Base-by-base conservation (phyloP, 2,888 invertebrate species). In the Atethmia centrago region DNA sequence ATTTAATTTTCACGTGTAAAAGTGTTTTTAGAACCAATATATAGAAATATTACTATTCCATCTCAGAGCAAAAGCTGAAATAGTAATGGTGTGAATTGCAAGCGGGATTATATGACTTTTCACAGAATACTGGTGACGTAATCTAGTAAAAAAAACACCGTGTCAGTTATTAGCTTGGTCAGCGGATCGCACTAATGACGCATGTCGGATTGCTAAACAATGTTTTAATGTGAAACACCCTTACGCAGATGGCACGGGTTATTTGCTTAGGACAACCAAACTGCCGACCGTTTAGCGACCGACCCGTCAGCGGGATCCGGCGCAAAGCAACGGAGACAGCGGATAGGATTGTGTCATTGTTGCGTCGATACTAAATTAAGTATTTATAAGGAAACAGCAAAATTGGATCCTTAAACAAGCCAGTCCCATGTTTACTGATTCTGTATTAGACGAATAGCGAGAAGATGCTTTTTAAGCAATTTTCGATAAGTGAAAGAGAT, bases 261-360 rank as follows among this genome's bases (percentile, higher is more conserved):
- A 95, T 96, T 96, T 96, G 95, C 95, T 96, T 95, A 95, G 96
- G 96, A 94, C 95, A 89, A 91, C 93, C 93, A 93, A 94, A 95
- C 95, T 93, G 95, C 92, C 91, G 90, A 90, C 92, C 95, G 94
- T 95, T 95, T 95, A 95, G 95, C 93, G 92, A 91, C 87, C 91
- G 91, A 88, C 90, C 90, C 90, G 90, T 86, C 85, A 85, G 68
- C 81, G 81, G 71, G 19, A 21, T 49, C n/a, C 31, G 83, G 84
- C 7, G 8, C 56, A 65, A 85, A 82, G 16, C 0, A 75, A 14
- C 10, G 73, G 83, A 47, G 49, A 9, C 12, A 51, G 85, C 79
- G 83, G 25, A 0, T 25, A 16, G 21, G 4, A 40, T 28, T 40
- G 5, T 21, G 19, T 1, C 21, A 40, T 40, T 40, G 5, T 40